Conservation (phyloP, 2,113 vertebrate species). For the pig (Sus scrofa) region DNA sequence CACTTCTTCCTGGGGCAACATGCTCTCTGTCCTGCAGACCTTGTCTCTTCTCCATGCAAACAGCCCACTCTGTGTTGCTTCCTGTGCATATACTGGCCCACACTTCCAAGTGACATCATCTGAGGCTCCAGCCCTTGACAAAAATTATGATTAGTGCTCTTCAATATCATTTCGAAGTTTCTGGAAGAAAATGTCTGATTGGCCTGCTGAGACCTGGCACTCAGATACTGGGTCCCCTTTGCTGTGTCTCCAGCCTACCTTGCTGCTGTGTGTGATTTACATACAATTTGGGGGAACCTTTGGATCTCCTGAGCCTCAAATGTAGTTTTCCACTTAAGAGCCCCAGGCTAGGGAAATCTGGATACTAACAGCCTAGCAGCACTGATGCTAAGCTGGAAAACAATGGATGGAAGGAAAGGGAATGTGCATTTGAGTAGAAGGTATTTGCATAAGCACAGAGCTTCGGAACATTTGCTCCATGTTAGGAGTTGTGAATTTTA, state of each 20-base stretch:
- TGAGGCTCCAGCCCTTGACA: background rate
- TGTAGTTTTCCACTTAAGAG: background rate
- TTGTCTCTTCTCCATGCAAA: background rate
- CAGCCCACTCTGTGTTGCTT: background rate
- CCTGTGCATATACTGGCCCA: background rate
- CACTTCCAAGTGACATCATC: background rate
- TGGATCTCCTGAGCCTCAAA: background rate
- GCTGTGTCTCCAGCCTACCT: background rate
- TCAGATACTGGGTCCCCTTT: background rate
- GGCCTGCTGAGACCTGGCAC: background rate
- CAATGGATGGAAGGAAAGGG: background rate
- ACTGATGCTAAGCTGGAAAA: background rate
- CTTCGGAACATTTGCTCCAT: background rate
- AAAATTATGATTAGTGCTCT: background rate
- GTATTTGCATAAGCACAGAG: background rate
- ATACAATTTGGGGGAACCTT: background rate
- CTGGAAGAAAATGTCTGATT: background rate
- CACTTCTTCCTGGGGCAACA: background rate
- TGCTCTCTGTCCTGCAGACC: background rate
- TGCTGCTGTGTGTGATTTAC: background rate
- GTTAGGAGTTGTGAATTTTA: slow-evolving; percentile 17
- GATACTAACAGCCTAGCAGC: background rate
- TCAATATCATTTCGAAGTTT: background rate
- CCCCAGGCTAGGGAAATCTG: background rate
- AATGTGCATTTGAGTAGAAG: background rate